A percentile compares a stretch with the other conserved stretches of the same genome.
Evolutionary conservation across 2,888 invertebrate species (phyloP).

Genomic region (Sycophila texana): DNA sequence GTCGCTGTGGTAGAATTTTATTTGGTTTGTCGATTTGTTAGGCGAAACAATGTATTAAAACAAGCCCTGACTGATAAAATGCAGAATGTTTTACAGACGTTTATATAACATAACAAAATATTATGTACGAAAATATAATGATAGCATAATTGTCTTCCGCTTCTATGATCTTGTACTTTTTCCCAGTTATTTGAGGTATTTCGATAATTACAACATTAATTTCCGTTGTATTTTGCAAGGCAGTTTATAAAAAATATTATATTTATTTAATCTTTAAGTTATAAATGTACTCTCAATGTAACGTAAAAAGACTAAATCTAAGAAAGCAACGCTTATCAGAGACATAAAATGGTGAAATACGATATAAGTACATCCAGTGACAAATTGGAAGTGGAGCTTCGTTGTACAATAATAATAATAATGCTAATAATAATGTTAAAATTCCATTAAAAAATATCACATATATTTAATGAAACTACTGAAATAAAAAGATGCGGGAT

Average conservation of each 20-base stretch:
- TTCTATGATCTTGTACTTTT: conserved; percentile 2
- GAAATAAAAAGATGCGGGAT: background rate
- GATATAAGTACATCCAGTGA: no score
- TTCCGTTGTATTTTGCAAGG: conserved; percentile 7
- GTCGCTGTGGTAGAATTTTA: no score
- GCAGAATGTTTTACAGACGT: conserved; percentile 17
- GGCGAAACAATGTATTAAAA: conserved; percentile 1
- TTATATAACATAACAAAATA: background rate
- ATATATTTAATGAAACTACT: background rate
- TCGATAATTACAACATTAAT: background rate
- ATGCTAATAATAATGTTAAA: background rate
- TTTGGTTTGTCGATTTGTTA: no score
- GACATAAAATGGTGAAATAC: background rate
- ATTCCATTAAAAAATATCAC: background rate
- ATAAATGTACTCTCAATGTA: conserved; percentile 29
- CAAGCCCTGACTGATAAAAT: conserved; percentile 21
- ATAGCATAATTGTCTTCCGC: background rate
- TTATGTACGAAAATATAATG: conserved; percentile 25
- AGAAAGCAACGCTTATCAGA: conserved; percentile 6
- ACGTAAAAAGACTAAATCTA: no score
- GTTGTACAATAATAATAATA: no score
- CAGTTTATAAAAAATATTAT: conserved; percentile 37
- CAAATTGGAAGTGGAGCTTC: no score
- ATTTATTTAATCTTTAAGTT: background rate
- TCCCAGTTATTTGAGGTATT: conserved; percentile 3